phyloP scores from a whole-genome alignment of 1,140 invertebrate species.

The Drosophila nannoptera region DNA sequence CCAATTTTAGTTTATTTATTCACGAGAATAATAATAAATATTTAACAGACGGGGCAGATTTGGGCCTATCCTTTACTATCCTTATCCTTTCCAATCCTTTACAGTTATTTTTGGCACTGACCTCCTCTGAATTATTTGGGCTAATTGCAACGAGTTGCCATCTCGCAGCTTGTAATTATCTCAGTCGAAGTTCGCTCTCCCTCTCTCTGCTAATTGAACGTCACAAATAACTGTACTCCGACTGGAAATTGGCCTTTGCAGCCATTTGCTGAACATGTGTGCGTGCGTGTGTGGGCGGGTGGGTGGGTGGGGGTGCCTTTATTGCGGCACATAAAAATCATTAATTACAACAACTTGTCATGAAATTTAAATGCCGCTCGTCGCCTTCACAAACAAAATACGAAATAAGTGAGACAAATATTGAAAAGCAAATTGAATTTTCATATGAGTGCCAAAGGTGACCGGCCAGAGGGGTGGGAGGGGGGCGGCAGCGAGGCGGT shows the following conservation, averaged over 20 bases:
- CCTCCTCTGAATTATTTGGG: no score
- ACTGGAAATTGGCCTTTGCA: conserved; percentile 12
- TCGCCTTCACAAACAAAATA: conserved; percentile 25
- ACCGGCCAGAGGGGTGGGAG: conserved; percentile 12
- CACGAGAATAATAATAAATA: no score
- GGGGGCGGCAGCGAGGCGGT: background rate
- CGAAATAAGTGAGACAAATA: conserved; percentile 64
- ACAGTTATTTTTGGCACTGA: no score
- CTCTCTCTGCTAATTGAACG: conserved; percentile 30
- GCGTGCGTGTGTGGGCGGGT: no score
- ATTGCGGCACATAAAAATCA: conserved; percentile 72
- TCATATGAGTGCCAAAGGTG: conserved; percentile 68
- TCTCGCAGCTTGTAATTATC: background rate
- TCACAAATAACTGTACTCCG: conserved; percentile 24
- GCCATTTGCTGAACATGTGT: background rate
- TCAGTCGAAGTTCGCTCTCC: background rate
- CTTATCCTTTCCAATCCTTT: no score
- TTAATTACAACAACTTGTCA: conserved; percentile 73
- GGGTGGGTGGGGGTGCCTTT: conserved; percentile 38
- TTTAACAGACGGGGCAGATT: no score
- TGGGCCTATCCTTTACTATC: no score
- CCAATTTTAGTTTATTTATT: no score
- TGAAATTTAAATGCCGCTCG: conserved; percentile 69
- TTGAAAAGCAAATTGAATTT: conserved; percentile 75
- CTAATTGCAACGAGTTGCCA: background rate